phyloP scores from a whole-genome alignment of 2,113 vertebrate genomes.

The Labeo catla region DNA sequence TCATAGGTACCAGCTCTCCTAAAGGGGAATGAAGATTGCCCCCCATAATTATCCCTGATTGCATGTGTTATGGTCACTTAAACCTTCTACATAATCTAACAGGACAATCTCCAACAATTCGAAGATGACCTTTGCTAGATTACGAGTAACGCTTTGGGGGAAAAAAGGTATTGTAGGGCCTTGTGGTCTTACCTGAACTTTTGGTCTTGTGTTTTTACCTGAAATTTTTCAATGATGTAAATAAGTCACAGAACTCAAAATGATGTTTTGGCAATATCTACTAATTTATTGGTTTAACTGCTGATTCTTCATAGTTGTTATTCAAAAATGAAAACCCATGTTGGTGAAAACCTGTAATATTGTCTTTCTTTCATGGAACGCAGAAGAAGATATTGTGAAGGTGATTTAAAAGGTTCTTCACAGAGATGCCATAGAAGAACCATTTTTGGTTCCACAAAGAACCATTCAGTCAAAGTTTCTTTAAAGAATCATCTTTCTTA shows the following conservation, averaged over 20 bases:
- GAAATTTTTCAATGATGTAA: background rate
- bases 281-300: too few relatives aligned
- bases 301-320: too few relatives aligned
- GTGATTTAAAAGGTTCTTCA: too few relatives aligned
- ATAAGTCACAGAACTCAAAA: background rate
- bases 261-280: too few relatives aligned
- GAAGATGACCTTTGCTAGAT: constrained; percentile 18
- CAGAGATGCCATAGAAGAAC: too few relatives aligned
- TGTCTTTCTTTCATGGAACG: background rate
- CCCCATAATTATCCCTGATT: constrained; percentile 45
- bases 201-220: too few relatives aligned
- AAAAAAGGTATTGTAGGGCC: background rate
- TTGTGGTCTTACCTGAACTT: background rate
- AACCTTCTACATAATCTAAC: background rate
- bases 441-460: too few relatives aligned
- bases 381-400: background rate
- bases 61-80: constrained; percentile 45
- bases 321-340: background rate
- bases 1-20: constrained; percentile 35
- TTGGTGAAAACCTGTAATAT: background rate
- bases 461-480: too few relatives aligned
- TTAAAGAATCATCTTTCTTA: too few relatives aligned
- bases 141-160: background rate
- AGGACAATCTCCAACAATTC: background rate
- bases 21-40: constrained; percentile 5